Conservation (phyloP, 2,113 vertebrate species). For the Oncorhynchus clarkii region DNA sequence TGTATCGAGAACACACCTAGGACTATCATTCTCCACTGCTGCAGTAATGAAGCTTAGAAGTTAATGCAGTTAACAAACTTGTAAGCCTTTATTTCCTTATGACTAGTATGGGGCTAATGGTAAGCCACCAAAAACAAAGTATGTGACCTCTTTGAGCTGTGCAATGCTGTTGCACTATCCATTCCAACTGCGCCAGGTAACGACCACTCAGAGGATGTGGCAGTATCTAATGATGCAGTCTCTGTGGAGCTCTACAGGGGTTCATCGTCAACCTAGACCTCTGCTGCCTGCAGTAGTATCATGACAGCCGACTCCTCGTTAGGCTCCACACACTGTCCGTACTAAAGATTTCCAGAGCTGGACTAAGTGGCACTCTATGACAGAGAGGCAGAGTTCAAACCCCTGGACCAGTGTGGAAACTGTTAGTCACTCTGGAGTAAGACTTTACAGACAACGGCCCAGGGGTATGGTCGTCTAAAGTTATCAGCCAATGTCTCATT, state of each 20-base stretch:
- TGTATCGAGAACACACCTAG: too few relatives aligned
- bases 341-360: slow-evolving; percentile 65
- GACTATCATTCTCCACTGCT: too few relatives aligned
- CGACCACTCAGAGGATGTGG: slow-evolving; percentile 20
- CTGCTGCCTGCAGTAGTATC: slow-evolving; percentile 45
- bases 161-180: neutral
- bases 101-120: neutral
- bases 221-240: slow-evolving; percentile 63
- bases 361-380: slow-evolving; percentile 36
- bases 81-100: too few relatives aligned
- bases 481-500: neutral
- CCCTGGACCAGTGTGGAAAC: neutral
- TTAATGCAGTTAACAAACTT: too few relatives aligned
- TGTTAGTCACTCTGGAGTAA: neutral
- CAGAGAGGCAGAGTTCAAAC: slow-evolving; percentile 47
- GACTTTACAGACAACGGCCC: neutral
- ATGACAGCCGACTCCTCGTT: slow-evolving; percentile 68
- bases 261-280: slow-evolving; percentile 49
- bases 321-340: slow-evolving; percentile 53
- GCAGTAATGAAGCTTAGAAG: too few relatives aligned
- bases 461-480: neutral
- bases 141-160: neutral
- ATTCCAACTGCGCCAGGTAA: neutral
- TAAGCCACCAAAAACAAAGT: neutral
- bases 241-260: slow-evolving; percentile 36